These are phyloP conservation scores for Lytechinus variegatus DNA, from an alignment of 35 echinoderm and acorn worm species.

Conservation along the genomic window DNA sequence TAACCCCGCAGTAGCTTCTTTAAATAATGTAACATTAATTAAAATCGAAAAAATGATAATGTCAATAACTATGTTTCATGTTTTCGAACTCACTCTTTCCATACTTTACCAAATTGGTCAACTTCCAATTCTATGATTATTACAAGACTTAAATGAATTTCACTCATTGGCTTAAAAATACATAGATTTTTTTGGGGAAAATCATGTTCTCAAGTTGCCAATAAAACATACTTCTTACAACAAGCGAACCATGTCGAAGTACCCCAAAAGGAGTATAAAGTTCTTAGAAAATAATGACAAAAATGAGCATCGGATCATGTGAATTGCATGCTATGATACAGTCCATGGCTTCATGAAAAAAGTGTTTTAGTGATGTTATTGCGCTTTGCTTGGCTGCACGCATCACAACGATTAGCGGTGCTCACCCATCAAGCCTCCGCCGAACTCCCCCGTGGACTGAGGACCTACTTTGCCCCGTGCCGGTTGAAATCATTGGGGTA, in stretches of 20 bases:
- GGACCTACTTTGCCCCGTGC: neutral
- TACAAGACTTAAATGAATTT: no score
- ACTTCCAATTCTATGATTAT: no score
- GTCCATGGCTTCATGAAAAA: neutral
- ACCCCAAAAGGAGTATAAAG: neutral
- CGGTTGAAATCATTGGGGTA: neutral
- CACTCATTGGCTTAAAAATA: no score
- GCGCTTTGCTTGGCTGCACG: neutral
- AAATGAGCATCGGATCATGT: neutral
- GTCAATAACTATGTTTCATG: no score
- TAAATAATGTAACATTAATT: no score
- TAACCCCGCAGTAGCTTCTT: no score
- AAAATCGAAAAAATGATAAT: no score
- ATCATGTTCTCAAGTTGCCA: neutral
- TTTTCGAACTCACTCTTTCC: no score
- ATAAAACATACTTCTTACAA: neutral
- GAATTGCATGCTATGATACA: neutral
- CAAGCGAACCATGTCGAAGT: neutral
- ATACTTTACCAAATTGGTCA: no score
- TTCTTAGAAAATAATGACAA: neutral
- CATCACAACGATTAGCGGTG: neutral
- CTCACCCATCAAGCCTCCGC: neutral
- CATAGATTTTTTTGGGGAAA: neutral
- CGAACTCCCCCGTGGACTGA: neutral
- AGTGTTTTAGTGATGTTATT: neutral